Base-by-base conservation (phyloP, 2,113 vertebrate genomes). In the Strix aluco region DNA sequence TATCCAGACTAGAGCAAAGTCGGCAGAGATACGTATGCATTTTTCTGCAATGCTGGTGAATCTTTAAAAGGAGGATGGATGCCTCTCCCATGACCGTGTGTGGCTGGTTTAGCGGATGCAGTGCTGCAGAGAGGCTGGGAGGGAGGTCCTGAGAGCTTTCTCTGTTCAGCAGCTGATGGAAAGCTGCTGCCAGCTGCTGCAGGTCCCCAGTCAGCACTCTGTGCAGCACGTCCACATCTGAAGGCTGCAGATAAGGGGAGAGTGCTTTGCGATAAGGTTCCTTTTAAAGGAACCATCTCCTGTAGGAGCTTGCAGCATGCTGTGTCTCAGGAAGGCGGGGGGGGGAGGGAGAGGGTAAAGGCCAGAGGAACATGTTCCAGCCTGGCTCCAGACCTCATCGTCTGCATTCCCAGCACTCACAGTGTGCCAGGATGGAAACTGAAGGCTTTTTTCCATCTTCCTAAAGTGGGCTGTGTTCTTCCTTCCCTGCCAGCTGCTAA, bases 221-320 rank as follows among this genome's bases (percentile, higher is more conserved):
- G 26, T 65, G 90, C 71, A 74, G 75, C 92, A 87, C 5, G 0
- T 77, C 67, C 38, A 14, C 65, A 70, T 67, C 97, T 97, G 96
- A 90, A 78, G 77, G 80, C 81, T 91, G 90, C 38, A 92, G 96
- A 96, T 96, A 97, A 96, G 82, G 79, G 59, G 15, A 49, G 34
- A 94, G 92, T 70, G 92, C 71, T 95, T 88, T 51, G 55, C 1
- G 94, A 97, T 97, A 96, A 88, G 54, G 67, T 63, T 82, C 59
- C 51, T 93, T 96, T 94, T 91, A 95, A 81, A 94, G 85, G 71
- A 54, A 51, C 36, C 57, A 65, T 74, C 87, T 92, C 87, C 75
- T 84, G 62, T 15, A 94, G 85, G 73, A 85, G 77, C 52, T 71
- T 66, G 57, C 6, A 0, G 6, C 8, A 1, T 63, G 66, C 75